Evolutionary conservation across 2,797 vertebrate genomes (phyloP).

Genomic region (Pitangus sulphuratus): DNA sequence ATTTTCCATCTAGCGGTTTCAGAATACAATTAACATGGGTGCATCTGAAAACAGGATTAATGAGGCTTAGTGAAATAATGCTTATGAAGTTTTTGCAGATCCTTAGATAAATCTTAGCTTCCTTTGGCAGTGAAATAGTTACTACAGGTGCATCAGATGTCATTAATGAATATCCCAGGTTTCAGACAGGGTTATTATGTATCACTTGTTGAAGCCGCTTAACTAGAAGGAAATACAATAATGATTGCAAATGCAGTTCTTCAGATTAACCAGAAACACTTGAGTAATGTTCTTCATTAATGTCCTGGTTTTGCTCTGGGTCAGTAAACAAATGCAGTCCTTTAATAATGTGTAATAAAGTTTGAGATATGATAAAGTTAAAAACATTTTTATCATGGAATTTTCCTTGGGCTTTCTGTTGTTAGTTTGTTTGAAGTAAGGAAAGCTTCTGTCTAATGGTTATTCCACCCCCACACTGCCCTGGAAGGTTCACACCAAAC

Average conservation of each 20-base stretch:
- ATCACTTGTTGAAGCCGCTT: neutral
- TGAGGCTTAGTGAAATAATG: neutral
- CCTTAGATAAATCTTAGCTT: neutral
- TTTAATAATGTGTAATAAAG: neutral
- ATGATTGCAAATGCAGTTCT: neutral
- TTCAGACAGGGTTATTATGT: neutral
- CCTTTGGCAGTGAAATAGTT: neutral
- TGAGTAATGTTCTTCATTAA: neutral
- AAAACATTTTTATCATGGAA: neutral
- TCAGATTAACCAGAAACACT: neutral
- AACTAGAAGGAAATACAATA: neutral
- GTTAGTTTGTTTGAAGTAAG: neutral
- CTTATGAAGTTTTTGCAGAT: neutral
- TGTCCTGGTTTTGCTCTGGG: neutral
- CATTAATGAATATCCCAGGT: neutral
- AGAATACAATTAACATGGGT: neutral
- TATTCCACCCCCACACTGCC: neutral
- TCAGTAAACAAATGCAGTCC: neutral
- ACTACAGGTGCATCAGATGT: neutral
- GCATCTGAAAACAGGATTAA: neutral
- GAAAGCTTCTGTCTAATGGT: neutral
- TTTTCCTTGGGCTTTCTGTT: neutral
- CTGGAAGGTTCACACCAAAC: neutral
- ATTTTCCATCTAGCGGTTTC: neutral
- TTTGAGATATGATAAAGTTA: neutral